These are phyloP conservation scores for Melinaea marsaeus DNA, from an alignment of 2,888 invertebrate species.

Conservation along the genomic window DNA sequence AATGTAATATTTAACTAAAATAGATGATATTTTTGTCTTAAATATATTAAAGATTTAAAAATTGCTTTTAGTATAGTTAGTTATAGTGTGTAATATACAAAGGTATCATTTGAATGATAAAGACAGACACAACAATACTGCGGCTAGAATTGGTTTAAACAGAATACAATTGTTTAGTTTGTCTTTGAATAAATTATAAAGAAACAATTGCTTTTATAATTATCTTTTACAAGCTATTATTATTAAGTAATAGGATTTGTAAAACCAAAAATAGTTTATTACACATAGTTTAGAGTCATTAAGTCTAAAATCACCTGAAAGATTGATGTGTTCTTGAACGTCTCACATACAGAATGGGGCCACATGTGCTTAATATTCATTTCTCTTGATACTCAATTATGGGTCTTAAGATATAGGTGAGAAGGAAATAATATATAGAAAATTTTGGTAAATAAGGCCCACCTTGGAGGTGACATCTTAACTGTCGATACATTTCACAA, in stretches of 20 bases:
- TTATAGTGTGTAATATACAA: slow-evolving; percentile 15
- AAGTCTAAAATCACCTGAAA: slow-evolving; percentile 61
- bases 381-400: slow-evolving; percentile 38
- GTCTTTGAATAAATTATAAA: background rate
- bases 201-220: background rate
- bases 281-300: slow-evolving; percentile 21
- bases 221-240: slow-evolving; percentile 1
- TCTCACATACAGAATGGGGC: slow-evolving; percentile 53
- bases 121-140: slow-evolving; percentile 10
- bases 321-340: slow-evolving; percentile 64
- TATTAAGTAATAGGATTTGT: background rate
- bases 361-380: slow-evolving; percentile 48
- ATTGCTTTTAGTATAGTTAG: slow-evolving; percentile 14
- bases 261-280: slow-evolving; percentile 21
- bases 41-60: slow-evolving; percentile 4
- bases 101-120: slow-evolving; percentile 22
- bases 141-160: slow-evolving; percentile 18
- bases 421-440: slow-evolving; percentile 36
- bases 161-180: slow-evolving; percentile 7
- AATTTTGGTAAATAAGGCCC: slow-evolving; percentile 39
- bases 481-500: slow-evolving; percentile 79
- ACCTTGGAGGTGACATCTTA: slow-evolving; percentile 71
- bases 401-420: slow-evolving; percentile 38
- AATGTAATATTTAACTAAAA: too few relatives aligned
- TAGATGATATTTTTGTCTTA: too few relatives aligned